Evolutionary conservation across 1,140 invertebrate genomes (phyloP).

Genomic region (Cyclargus thomasi): DNA sequence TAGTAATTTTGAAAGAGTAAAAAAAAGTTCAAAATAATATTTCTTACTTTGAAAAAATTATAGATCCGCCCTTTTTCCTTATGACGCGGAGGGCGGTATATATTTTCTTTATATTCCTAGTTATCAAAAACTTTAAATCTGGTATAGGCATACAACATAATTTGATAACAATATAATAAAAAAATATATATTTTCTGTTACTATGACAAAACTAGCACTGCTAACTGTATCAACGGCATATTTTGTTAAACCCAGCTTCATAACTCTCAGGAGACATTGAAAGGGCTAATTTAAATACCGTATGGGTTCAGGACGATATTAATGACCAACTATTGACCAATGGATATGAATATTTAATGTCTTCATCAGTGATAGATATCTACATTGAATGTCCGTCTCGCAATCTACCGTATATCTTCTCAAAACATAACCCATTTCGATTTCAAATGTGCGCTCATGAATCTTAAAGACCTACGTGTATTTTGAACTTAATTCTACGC

Average conservation of each 20-base stretch:
- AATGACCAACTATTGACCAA: constrained; percentile 22
- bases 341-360: constrained; percentile 36
- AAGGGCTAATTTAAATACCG: constrained; percentile 19
- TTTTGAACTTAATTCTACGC: not conserved
- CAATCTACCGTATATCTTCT: not conserved
- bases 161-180: no score
- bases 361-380: constrained; percentile 27
- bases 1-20: no score
- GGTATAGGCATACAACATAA: no score
- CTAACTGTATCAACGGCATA: constrained; percentile 9
- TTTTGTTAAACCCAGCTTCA: constrained; percentile 6
- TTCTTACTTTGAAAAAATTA: no score
- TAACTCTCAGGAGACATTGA: constrained; percentile 15
- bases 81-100: no score
- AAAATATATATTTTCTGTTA: no score
- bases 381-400: constrained; percentile 8
- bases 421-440: not conserved
- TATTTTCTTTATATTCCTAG: no score
- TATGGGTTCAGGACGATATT: constrained; percentile 19
- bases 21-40: no score
- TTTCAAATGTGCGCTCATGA: not conserved
- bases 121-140: no score
- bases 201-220: not conserved
- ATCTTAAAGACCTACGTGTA: not conserved
- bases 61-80: no score